Conservation (phyloP, 2,113 vertebrate species). For the Mirounga angustirostris region DNA sequence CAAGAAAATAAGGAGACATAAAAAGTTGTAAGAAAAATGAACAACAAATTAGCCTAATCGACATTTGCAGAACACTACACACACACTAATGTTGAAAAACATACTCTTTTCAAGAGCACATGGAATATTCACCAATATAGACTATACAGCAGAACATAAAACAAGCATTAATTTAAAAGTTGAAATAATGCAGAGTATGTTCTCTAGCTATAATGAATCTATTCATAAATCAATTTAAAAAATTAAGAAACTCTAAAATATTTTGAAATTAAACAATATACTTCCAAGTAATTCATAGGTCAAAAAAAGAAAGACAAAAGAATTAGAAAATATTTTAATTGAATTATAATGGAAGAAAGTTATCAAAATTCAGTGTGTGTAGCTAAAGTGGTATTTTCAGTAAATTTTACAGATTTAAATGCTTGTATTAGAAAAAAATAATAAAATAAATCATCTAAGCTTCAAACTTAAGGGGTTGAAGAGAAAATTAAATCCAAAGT, state of each 20-base stretch:
- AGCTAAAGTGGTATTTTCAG: background rate
- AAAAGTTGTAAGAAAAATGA: background rate
- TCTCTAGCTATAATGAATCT: background rate
- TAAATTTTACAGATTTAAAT: background rate
- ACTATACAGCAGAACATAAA: background rate
- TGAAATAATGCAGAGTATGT: background rate
- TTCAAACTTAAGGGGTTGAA: background rate
- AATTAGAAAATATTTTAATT: slow-evolving; percentile 30
- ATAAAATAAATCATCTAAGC: background rate
- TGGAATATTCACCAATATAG: background rate
- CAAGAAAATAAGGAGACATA: background rate
- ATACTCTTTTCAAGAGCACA: background rate
- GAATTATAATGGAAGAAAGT: background rate
- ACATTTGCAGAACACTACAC: background rate
- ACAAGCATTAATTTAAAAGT: background rate
- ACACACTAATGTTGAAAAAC: background rate
- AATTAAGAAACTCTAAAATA: background rate
- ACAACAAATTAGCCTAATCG: background rate
- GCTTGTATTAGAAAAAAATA: background rate
- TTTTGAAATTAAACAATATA: background rate
- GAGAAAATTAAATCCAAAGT: background rate
- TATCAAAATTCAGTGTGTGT: background rate
- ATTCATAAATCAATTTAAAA: slow-evolving; percentile 2
- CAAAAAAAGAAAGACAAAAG: background rate
- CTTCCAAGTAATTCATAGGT: background rate